These are phyloP conservation scores for Catostomus latipinnis DNA, from an alignment of 2,797 vertebrate species.

Conservation along the genomic window DNA sequence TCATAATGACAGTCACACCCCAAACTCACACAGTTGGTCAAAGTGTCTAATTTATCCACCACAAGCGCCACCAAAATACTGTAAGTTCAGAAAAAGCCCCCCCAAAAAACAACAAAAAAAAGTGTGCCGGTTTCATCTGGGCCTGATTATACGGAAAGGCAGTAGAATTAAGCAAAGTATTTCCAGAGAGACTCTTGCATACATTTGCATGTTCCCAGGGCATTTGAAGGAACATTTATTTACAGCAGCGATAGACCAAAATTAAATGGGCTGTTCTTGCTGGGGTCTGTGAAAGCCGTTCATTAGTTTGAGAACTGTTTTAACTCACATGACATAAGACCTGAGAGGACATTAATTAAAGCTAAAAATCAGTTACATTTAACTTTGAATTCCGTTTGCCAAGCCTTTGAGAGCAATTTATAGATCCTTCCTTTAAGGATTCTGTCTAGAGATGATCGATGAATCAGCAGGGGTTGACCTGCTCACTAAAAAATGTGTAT, in stretches of 20 bases:
- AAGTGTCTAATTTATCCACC: too few relatives aligned
- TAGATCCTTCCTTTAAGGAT: constrained; percentile 34
- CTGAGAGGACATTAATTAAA: constrained; percentile 27
- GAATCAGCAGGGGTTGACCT: constrained; percentile 13
- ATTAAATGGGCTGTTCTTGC: constrained; percentile 24
- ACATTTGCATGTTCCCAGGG: constrained; percentile 35
- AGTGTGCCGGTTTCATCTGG: neutral
- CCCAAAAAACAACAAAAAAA: too few relatives aligned
- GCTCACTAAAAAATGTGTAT: constrained; percentile 2
- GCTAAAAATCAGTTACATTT: constrained; percentile 35
- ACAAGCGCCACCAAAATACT: too few relatives aligned
- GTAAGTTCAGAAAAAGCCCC: too few relatives aligned
- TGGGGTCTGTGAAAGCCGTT: constrained; percentile 23
- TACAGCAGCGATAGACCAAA: constrained; percentile 22
- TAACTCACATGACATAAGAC: constrained; percentile 44
- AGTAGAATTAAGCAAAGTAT: constrained; percentile 59
- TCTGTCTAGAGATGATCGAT: constrained; percentile 13
- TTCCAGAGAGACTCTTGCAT: constrained; percentile 60
- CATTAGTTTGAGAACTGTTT: constrained; percentile 42
- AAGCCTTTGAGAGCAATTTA: constrained; percentile 44
- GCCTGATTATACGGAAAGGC: constrained; percentile 49
- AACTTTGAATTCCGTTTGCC: constrained; percentile 26
- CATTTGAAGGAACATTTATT: constrained; percentile 31
- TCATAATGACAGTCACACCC: too few relatives aligned
- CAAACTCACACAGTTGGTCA: too few relatives aligned